Evolutionary conservation across 2,797 vertebrate genomes (phyloP).

Genomic region (Zalophus californianus): DNA sequence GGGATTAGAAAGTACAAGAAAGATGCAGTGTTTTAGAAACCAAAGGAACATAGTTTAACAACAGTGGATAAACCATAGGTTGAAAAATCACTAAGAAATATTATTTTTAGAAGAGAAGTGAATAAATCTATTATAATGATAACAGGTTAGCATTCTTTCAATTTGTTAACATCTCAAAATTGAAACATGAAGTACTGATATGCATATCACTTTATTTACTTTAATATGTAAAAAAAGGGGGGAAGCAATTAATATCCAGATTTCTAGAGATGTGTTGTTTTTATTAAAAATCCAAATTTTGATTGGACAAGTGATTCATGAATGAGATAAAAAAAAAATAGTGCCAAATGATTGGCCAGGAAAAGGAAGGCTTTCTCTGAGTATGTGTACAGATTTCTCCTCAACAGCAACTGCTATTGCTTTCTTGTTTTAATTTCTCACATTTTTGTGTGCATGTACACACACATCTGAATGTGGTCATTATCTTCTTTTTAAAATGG

Average conservation of each 20-base stretch:
- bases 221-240: not conserved
- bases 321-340: not conserved
- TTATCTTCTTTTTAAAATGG: not conserved
- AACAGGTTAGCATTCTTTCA: not conserved
- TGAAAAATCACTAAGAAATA: not conserved
- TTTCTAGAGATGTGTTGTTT: not conserved
- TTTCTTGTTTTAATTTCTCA: not conserved
- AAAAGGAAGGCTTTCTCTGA: not conserved
- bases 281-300: slow-evolving; percentile 3
- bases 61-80: not conserved
- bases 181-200: not conserved
- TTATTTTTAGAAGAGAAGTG: not conserved
- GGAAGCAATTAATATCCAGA: not conserved
- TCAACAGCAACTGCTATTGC: not conserved
- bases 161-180: not conserved
- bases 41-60: not conserved
- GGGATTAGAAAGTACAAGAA: not conserved
- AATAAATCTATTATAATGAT: not conserved
- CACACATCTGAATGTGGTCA: not conserved
- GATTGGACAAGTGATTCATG: not conserved
- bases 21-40: not conserved
- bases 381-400: not conserved
- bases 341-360: not conserved
- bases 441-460: not conserved
- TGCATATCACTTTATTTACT: not conserved